Evolutionary conservation across 2,797 vertebrate species (phyloP).

Genomic region (Toxotes lorentzi): DNA sequence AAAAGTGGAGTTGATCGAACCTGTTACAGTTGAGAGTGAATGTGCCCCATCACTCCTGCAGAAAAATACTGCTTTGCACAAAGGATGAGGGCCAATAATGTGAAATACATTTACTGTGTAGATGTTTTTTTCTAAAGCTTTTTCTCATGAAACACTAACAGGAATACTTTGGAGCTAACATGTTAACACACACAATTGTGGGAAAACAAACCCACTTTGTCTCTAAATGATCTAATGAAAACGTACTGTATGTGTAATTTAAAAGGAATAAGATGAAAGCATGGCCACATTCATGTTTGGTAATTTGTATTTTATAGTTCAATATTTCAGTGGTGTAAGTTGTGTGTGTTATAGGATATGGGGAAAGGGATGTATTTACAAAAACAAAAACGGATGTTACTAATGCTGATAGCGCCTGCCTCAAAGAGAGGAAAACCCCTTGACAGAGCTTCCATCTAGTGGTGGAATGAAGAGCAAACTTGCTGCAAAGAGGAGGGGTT

Average conservation of each 20-base stretch:
- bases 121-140: background rate
- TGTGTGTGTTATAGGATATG: conserved; percentile 30
- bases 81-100: background rate
- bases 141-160: background rate
- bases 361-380: conserved; percentile 11
- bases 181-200: background rate
- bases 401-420: background rate
- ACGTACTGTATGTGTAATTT: background rate
- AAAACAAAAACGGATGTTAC: conserved; percentile 7
- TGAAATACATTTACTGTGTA: background rate
- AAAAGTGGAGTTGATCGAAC: background rate
- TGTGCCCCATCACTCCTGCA: background rate
- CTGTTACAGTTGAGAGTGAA: conserved; percentile 3
- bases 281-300: background rate
- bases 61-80: conserved; percentile 34
- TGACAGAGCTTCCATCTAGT: conserved; percentile 64
- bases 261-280: conserved; percentile 11
- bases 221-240: background rate
- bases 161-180: background rate
- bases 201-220: background rate
- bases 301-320: background rate
- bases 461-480: conserved; percentile 42
- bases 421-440: conserved; percentile 13
- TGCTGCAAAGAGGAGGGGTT: conserved; percentile 67
- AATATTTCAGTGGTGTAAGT: conserved; percentile 10